Conservation (phyloP, 2,797 vertebrate species). For the Jordanella pulchra region DNA sequence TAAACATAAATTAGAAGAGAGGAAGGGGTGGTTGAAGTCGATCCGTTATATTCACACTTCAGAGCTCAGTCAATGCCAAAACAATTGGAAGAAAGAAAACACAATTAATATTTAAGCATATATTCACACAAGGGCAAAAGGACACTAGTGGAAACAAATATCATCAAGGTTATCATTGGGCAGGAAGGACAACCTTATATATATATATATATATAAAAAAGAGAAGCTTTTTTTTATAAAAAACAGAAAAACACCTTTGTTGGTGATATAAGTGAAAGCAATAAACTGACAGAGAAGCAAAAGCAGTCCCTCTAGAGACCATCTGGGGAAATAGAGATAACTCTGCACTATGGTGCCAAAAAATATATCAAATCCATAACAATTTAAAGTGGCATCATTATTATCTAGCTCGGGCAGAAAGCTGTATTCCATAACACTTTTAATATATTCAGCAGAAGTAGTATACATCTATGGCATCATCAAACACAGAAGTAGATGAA, state of each 20-base stretch:
- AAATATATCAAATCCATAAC: conserved; percentile 15
- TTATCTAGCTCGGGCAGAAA: not conserved
- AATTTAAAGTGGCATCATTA: conserved; percentile 12
- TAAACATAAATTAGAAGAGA: too few relatives aligned
- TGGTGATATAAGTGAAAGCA: conserved; percentile 20
- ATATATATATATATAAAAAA: too few relatives aligned
- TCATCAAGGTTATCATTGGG: not conserved
- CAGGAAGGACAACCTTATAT: not conserved
- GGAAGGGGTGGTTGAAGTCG: too few relatives aligned
- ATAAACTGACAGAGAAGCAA: conserved; percentile 7
- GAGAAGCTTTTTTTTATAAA: not conserved
- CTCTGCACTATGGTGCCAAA: conserved; percentile 10
- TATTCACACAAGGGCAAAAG: not conserved
- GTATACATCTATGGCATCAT: not conserved
- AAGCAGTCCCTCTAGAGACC: conserved; percentile 7
- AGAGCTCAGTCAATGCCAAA: too few relatives aligned
- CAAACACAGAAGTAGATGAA: not conserved
- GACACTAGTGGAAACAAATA: not conserved
- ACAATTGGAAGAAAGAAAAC: not conserved
- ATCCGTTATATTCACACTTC: too few relatives aligned
- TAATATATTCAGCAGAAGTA: not conserved
- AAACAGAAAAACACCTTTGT: not conserved
- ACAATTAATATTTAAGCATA: not conserved
- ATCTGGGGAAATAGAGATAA: conserved; percentile 1
- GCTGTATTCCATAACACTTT: not conserved